phyloP scores from a whole-genome alignment of 1,140 invertebrate genomes.

The Drosophila watanabei region DNA sequence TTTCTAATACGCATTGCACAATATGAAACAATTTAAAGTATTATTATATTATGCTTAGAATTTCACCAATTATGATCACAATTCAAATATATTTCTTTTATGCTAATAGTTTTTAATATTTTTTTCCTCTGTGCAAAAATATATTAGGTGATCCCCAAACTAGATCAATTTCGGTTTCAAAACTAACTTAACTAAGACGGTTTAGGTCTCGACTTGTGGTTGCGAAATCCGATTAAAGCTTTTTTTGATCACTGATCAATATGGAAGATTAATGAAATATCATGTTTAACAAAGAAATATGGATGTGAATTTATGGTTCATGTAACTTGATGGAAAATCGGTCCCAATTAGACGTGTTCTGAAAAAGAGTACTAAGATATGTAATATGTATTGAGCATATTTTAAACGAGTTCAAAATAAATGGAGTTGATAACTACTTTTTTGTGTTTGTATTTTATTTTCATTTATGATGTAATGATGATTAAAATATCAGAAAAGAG shows the following conservation, averaged over 20 bases:
- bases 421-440: constrained; percentile 13
- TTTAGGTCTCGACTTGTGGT: constrained; percentile 13
- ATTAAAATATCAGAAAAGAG: background rate
- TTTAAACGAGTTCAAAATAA: constrained; percentile 24
- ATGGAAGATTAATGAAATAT: background rate
- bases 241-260: constrained; percentile 6
- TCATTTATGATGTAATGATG: background rate
- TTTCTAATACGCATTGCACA: background rate
- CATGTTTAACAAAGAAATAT: constrained; percentile 1
- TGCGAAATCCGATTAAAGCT: constrained; percentile 9
- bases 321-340: background rate
- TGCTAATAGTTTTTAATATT: too few relatives aligned
- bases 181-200: constrained; percentile 22
- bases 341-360: background rate
- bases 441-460: background rate
- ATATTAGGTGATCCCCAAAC: background rate
- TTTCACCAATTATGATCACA: background rate
- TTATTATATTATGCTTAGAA: background rate
- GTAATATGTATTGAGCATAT: background rate
- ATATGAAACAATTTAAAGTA: background rate
- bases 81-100: background rate
- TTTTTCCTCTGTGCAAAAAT: background rate
- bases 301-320: background rate
- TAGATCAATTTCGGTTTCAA: constrained; percentile 50
- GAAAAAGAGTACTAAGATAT: background rate